phyloP scores from a whole-genome alignment of 2,797 vertebrate species.

The Ispidina picta region DNA sequence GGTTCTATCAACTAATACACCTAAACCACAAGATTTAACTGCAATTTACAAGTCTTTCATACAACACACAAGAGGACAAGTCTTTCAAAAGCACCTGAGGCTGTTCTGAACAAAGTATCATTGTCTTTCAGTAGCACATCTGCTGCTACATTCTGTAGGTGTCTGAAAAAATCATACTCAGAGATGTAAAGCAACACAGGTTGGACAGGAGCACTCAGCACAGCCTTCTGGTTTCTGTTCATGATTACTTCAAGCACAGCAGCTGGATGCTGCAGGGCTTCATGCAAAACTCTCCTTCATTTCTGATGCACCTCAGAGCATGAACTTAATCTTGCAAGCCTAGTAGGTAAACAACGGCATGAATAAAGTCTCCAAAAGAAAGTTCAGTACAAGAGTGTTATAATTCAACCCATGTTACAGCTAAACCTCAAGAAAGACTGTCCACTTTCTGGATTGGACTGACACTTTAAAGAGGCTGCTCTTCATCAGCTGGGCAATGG shows the following conservation, averaged over 20 bases:
- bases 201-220: not conserved
- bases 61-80: not conserved
- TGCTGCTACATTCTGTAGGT: not conserved
- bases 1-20: not conserved
- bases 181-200: accelerated
- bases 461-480: not conserved
- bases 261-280: not conserved
- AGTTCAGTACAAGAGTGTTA: not conserved
- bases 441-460: not conserved
- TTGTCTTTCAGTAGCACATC: not conserved
- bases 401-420: not conserved
- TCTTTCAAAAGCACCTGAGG: constrained; percentile 7
- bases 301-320: not conserved
- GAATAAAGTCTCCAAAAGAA: not conserved
- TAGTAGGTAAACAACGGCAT: not conserved
- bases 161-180: not conserved
- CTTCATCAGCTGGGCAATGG: not conserved
- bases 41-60: constrained; percentile 42
- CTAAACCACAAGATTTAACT: not conserved
- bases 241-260: not conserved
- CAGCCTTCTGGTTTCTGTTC: not conserved
- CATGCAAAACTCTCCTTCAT: not conserved
- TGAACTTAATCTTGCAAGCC: not conserved
- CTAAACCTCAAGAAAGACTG: not conserved
- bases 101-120: not conserved